Evolutionary conservation across 1,140 invertebrate species (phyloP), one percentile per base, ranked within the genome.

Genomic region (Belonocnema kinseyi): DNA sequence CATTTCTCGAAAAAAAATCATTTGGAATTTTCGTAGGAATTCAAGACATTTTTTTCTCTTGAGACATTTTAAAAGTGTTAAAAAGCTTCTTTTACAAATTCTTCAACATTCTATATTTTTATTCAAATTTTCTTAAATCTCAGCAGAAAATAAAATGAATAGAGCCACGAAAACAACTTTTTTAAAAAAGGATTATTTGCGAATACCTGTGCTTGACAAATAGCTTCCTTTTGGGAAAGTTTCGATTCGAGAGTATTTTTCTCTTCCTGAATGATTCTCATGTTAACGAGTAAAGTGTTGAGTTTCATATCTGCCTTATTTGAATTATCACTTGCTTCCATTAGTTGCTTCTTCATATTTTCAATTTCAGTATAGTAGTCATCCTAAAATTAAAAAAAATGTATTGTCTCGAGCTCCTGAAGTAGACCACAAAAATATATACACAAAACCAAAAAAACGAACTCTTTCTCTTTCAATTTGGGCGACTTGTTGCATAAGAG

Each of bases 401-500:
- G 61, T 50, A 52, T 51, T 33, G 21, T 13, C 10, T 56, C 3
- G 21, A 46, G 40, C 40, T 46, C 40, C 10, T 10, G 11, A 46
- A 46, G 19, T 51, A 19, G 54, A 51, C 21, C 77, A 53, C 52
- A 33, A 73, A 54, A 61, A 6, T 46, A 8, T 2, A 78, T 71
- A 54, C 52, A 75, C 73, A 70, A 21, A 50, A n/a, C n/a, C 52
- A 3, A 75, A 19, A 7, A 78, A 61, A 86, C 84, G 88, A 90
- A 95, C 94, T 87, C 95, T 94, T 89, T 98, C 97, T 21, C 97
- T 92, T 91, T 98, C 97, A 72, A 97, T 94, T 88, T 96, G 95
- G 1, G 96, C 96, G 50, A 98, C 95, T 92, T 97, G 96, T 85
- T 97, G 96, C 95, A 98, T 97, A 17, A 97, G 92, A 85, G 95